Conservation (phyloP, 2,113 vertebrate species). For the Sprattus sprattus region DNA sequence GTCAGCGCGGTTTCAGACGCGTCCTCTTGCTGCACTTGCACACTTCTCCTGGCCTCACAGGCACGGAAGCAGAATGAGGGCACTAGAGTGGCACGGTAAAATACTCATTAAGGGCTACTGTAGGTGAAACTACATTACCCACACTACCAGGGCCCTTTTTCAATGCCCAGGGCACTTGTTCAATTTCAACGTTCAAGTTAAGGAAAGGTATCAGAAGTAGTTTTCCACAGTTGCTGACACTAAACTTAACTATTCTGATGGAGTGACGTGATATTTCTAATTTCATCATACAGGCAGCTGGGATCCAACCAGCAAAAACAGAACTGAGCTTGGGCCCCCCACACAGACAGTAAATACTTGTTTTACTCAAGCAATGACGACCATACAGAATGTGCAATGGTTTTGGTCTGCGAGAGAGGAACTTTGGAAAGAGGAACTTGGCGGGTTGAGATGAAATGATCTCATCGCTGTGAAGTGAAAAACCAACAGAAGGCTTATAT, state of each 20-base stretch:
- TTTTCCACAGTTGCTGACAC: no score
- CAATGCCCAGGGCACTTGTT: no score
- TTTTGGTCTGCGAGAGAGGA: neutral
- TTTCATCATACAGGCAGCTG: no score
- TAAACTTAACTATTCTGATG: no score
- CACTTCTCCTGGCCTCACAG: neutral
- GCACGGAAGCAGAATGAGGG: neutral
- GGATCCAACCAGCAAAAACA: no score
- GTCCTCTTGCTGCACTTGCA: neutral
- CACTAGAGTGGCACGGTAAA: neutral
- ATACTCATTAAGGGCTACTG: neutral
- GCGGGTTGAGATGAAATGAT: neutral
- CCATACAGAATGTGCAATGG: neutral
- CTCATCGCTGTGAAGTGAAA: neutral
- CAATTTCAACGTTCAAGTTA: no score
- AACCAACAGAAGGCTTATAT: neutral
- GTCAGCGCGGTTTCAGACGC: conserved; percentile 42
- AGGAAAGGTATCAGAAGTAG: no score
- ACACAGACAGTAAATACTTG: no score
- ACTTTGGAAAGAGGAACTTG: neutral
- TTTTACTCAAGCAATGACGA: neutral
- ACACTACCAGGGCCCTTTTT: no score
- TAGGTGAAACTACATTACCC: no score
- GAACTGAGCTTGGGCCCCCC: no score
- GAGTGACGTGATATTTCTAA: no score